These are phyloP conservation scores for Chiridota heheva DNA, from an alignment of 35 echinoderm and acorn worm species.

Conservation along the genomic window DNA sequence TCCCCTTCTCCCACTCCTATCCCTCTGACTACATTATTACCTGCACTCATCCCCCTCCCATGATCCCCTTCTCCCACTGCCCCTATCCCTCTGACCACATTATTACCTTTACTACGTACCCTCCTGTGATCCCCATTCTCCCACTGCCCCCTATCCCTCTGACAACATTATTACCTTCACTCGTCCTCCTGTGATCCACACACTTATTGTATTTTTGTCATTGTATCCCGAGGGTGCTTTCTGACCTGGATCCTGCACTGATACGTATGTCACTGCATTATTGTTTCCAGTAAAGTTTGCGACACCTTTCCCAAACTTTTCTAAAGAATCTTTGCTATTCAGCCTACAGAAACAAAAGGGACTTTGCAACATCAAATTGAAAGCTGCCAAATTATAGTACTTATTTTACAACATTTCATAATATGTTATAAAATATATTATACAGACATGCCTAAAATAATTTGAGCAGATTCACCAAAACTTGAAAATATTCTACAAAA, in stretches of 20 bases:
- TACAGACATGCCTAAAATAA: background rate
- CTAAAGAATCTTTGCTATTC: background rate
- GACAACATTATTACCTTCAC: conserved; percentile 76
- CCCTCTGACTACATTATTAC: no score
- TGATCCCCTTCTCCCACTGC: no score
- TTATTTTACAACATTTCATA: background rate
- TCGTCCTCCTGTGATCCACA: conserved; percentile 75
- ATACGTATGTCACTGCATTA: conserved; percentile 34
- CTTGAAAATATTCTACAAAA: no score
- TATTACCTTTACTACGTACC: no score
- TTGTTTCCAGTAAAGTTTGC: conserved; percentile 41
- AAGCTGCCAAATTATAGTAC: background rate
- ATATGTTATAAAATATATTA: background rate
- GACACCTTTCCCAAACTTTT: conserved; percentile 38
- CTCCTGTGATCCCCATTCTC: no score
- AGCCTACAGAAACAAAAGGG: background rate
- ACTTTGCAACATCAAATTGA: background rate
- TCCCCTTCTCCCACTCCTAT: no score
- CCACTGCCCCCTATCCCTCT: no score
- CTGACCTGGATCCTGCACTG: conserved; percentile 70
- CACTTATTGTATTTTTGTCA: conserved; percentile 68
- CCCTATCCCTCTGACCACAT: no score
- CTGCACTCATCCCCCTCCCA: no score
- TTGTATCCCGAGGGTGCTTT: conserved; percentile 68
- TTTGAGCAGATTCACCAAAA: background rate